These are phyloP conservation scores for Gavialis gangeticus DNA, from an alignment of 2,113 vertebrate genomes.

Conservation along the genomic window DNA sequence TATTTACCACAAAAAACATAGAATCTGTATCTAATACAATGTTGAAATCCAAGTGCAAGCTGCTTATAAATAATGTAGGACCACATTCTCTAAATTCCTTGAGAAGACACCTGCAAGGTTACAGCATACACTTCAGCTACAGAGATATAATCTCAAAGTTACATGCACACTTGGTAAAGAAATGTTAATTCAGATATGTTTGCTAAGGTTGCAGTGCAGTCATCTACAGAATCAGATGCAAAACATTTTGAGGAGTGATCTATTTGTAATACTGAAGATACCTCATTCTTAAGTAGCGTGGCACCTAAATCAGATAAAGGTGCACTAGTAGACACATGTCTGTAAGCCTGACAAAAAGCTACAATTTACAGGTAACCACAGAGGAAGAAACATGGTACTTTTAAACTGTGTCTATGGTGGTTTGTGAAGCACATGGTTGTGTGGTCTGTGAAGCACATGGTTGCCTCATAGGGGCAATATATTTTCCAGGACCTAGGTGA, in stretches of 20 bases:
- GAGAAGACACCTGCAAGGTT: neutral
- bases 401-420: neutral
- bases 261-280: neutral
- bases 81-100: neutral
- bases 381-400: neutral
- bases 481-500: neutral
- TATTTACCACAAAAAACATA: neutral
- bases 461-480: neutral
- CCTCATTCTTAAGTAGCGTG: neutral
- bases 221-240: neutral
- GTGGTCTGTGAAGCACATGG: neutral
- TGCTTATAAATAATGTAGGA: neutral
- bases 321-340: neutral
- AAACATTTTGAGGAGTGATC: neutral
- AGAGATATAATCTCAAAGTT: neutral
- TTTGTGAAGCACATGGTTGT: neutral
- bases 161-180: neutral
- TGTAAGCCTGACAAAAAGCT: constrained; percentile 2
- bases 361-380: neutral
- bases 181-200: neutral
- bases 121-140: neutral
- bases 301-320: neutral
- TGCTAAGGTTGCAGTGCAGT: neutral
- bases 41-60: neutral
- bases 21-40: neutral